Percentiles rank a stretch among this genome's conserved stretches.
phyloP scores from a whole-genome alignment of 2,113 vertebrate genomes.

The Alouatta palliata region DNA sequence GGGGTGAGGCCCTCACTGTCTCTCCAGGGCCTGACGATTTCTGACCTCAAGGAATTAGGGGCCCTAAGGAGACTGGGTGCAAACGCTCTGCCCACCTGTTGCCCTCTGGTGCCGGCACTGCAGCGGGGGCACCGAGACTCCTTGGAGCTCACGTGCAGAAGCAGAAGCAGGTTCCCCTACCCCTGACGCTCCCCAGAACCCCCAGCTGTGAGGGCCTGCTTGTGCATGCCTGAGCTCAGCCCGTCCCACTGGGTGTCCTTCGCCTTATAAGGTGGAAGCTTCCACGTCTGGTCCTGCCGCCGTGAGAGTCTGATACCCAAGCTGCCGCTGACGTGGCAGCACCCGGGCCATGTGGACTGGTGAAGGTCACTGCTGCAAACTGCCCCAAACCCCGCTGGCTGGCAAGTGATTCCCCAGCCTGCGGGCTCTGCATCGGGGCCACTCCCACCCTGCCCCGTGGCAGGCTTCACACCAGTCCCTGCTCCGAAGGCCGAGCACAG shows the following conservation, averaged over 20 bases:
- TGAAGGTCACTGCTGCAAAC: not conserved
- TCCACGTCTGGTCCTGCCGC: accelerated
- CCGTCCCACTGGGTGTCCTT: accelerated
- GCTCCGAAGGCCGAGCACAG: not conserved
- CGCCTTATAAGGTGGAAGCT: accelerated
- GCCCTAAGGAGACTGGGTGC: not conserved
- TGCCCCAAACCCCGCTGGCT: no score
- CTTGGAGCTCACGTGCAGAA: no score
- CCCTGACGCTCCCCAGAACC: not conserved
- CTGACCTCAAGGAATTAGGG: not conserved
- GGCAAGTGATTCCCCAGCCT: accelerated
- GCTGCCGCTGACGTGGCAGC: accelerated
- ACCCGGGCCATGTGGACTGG: not conserved
- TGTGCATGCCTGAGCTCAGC: not conserved
- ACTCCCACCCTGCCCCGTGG: accelerated
- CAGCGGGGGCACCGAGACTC: no score
- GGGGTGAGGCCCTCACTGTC: not conserved
- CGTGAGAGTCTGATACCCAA: not conserved
- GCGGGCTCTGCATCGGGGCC: not conserved
- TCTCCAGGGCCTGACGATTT: not conserved
- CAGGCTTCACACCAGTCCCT: not conserved
- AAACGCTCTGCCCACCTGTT: no score
- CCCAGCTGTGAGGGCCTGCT: accelerated
- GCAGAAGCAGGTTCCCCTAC: no score
- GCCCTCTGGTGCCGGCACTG: no score